phyloP scores from a whole-genome alignment of 2,888 invertebrate genomes.

The Tuta absoluta region DNA sequence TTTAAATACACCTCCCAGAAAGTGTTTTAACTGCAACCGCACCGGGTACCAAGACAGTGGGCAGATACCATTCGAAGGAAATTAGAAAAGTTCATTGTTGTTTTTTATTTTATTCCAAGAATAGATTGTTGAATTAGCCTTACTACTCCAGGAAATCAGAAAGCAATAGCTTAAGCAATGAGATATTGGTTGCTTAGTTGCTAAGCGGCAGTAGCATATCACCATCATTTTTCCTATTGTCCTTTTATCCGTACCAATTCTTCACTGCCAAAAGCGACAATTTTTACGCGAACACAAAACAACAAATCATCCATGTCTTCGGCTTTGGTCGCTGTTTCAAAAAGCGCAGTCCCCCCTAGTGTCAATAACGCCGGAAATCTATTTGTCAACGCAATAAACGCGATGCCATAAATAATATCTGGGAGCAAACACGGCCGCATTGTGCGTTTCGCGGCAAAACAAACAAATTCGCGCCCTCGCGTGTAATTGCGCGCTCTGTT shows the following conservation, averaged over 20 bases:
- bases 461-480: constrained; percentile 55
- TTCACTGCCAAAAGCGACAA: neutral
- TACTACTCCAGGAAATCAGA: too few relatives aligned
- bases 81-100: neutral
- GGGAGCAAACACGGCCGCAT: constrained; percentile 59
- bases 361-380: constrained; percentile 63
- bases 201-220: neutral
- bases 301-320: constrained; percentile 18
- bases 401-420: constrained; percentile 69
- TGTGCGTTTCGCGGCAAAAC: constrained; percentile 57
- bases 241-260: constrained; percentile 4
- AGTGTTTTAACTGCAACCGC: neutral
- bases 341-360: constrained; percentile 41
- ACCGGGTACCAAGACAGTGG: too few relatives aligned
- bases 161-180: too few relatives aligned
- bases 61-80: too few relatives aligned
- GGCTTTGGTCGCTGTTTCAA: constrained; percentile 19
- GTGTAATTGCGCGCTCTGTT: constrained; percentile 59
- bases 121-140: too few relatives aligned
- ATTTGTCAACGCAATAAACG: constrained; percentile 63
- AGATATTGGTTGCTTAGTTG: neutral
- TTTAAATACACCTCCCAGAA: constrained; percentile 13
- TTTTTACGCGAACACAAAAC: constrained; percentile 11
- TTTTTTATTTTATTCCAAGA: neutral
- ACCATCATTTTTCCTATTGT: neutral